Percentiles rank a stretch among this genome's conserved stretches.
These are phyloP conservation scores for Lindbergichthys nudifrons DNA, from an alignment of 2,797 vertebrate species.

Conservation along the genomic window DNA sequence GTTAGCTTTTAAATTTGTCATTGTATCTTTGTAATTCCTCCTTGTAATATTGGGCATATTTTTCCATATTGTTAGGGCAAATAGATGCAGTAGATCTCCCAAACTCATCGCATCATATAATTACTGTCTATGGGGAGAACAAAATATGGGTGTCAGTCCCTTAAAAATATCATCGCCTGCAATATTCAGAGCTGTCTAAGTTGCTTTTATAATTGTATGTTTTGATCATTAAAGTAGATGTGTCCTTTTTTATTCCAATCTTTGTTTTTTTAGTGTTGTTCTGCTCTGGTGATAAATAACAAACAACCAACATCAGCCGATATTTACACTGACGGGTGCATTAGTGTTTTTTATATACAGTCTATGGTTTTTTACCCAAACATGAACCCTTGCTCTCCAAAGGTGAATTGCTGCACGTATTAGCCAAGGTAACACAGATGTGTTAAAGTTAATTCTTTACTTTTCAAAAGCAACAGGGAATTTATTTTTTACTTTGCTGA, in stretches of 20 bases:
- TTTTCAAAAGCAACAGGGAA: too few species aligned
- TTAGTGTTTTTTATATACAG: too few species aligned
- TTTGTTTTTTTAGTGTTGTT: neutral
- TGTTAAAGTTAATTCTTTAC: neutral
- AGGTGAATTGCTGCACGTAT: neutral
- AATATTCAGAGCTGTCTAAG: neutral
- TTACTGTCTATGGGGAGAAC: neutral
- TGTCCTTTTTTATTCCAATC: neutral
- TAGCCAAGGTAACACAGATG: neutral
- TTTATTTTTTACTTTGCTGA: too few species aligned
- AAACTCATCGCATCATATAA: neutral
- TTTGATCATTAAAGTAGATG: neutral
- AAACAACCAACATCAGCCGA: neutral
- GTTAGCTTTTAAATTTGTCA: neutral
- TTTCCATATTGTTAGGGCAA: neutral
- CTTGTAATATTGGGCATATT: too few species aligned
- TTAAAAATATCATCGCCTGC: too few species aligned
- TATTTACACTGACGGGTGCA: neutral
- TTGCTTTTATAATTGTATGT: neutral
- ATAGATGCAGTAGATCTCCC: too few species aligned
- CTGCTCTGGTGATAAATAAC: conserved; percentile 4
- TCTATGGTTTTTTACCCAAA: neutral
- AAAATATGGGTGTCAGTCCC: neutral
- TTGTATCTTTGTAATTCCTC: neutral
- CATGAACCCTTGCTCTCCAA: neutral